These are phyloP conservation scores for Chrysolina oricalcia DNA, from an alignment of 2,888 invertebrate species.

Conservation along the genomic window DNA sequence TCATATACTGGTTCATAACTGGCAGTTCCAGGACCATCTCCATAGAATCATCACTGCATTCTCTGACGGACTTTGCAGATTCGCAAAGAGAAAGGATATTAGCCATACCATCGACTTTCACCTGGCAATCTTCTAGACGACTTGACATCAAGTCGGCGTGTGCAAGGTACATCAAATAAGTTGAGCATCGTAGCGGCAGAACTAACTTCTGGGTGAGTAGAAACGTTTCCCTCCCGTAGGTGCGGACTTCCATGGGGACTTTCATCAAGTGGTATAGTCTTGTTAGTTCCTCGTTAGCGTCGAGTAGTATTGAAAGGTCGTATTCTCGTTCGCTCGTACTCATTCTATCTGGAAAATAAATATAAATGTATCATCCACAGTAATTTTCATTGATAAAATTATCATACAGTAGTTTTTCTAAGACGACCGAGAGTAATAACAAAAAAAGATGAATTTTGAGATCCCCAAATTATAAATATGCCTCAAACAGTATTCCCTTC, in stretches of 20 bases:
- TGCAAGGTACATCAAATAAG: slow-evolving; percentile 61
- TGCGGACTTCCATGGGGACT: slow-evolving; percentile 62
- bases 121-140: slow-evolving; percentile 62
- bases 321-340: slow-evolving; percentile 26
- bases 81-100: slow-evolving; percentile 60
- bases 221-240: slow-evolving; percentile 59
- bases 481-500: too few relatives aligned
- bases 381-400: too few relatives aligned
- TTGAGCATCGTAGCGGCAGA: slow-evolving; percentile 61
- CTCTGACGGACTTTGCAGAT: neutral
- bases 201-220: slow-evolving; percentile 63
- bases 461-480: too few relatives aligned
- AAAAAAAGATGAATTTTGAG: too few relatives aligned
- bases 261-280: slow-evolving; percentile 58
- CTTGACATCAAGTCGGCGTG: slow-evolving; percentile 62
- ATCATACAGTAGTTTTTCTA: too few relatives aligned
- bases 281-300: slow-evolving; percentile 58
- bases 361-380: too few relatives aligned
- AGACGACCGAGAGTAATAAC: too few relatives aligned
- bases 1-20: slow-evolving; percentile 29
- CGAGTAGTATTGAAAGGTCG: slow-evolving; percentile 54
- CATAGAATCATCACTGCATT: neutral
- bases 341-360: slow-evolving; percentile 43
- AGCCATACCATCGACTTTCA: slow-evolving; percentile 62
- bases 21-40: slow-evolving; percentile 54